phyloP scores from a whole-genome alignment of 2,113 vertebrate genomes.

The Morone saxatilis region DNA sequence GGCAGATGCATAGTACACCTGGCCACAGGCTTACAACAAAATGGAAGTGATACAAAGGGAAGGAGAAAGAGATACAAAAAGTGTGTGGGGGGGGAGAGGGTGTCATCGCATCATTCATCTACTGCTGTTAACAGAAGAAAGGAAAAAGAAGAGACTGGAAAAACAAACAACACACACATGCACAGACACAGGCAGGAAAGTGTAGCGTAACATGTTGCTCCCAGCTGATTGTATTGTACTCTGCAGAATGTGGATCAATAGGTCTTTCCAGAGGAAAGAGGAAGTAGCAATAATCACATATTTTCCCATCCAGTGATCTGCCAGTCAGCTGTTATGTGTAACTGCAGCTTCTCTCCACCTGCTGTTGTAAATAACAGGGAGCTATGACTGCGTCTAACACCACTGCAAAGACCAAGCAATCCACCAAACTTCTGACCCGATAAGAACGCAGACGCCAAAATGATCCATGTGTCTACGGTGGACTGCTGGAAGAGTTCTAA shows the following conservation, averaged over 20 bases:
- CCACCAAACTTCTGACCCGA: neutral
- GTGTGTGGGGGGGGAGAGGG: neutral
- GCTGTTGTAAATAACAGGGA: constrained; percentile 6
- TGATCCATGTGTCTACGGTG: neutral
- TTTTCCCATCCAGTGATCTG: constrained; percentile 37
- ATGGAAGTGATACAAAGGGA: constrained; percentile 45
- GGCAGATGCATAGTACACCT: constrained; percentile 52
- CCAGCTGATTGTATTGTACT: constrained; percentile 33
- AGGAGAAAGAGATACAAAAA: neutral
- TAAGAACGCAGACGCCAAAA: neutral
- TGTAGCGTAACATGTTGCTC: constrained; percentile 39
- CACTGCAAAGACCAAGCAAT: constrained; percentile 2
- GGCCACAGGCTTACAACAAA: constrained; percentile 45
- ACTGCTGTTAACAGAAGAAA: neutral
- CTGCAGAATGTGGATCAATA: constrained; percentile 55
- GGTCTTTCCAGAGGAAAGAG: constrained; percentile 50
- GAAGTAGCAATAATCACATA: constrained; percentile 36
- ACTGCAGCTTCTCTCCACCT: constrained; percentile 12
- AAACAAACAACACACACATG: constrained; percentile 21
- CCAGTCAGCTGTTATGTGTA: constrained; percentile 20
- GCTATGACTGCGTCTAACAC: neutral
- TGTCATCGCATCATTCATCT: constrained; percentile 21
- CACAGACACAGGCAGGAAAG: constrained; percentile 4
- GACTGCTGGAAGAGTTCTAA: neutral
- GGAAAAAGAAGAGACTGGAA: neutral